A percentile compares a stretch with the other conserved stretches of the same genome.
Conservation (phyloP, 1,140 invertebrate genomes). For the Platyura marginata region DNA sequence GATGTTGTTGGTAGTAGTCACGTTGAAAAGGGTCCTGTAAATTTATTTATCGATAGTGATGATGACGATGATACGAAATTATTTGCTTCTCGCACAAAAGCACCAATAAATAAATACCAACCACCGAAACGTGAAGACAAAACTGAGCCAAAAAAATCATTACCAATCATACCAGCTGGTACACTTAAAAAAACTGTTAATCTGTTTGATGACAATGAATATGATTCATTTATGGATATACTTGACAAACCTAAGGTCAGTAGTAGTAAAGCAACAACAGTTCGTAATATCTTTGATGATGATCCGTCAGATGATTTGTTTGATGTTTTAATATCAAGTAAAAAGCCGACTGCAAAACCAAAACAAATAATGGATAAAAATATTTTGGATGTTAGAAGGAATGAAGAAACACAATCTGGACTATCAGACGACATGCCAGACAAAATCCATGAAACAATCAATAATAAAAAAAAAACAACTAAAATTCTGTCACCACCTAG, state of each 20-base stretch:
- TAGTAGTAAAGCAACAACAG: no score
- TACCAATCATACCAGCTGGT: background rate
- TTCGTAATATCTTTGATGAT: conserved; percentile 20
- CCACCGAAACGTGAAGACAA: background rate
- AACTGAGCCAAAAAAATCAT: background rate
- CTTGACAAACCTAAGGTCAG: no score
- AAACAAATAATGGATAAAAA: no score
- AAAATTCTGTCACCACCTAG: no score
- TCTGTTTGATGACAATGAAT: background rate
- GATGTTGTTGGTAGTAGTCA: conserved; percentile 2
- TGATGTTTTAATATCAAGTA: conserved; percentile 3
- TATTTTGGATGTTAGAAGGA: no score
- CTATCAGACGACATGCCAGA: no score
- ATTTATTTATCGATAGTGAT: conserved; percentile 11
- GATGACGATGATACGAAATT: conserved; percentile 18
- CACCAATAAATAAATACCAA: background rate
- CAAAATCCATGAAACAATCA: no score
- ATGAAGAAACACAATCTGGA: no score
- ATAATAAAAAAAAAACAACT: no score
- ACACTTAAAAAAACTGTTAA: background rate
- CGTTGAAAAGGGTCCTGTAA: background rate
- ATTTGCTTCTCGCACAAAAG: conserved; percentile 7
- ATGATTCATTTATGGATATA: no score
- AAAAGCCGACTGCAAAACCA: conserved; percentile 2
- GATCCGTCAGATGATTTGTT: conserved; percentile 13